A percentile compares a stretch with the other conserved stretches of the same genome.
Conservation (phyloP, 2,888 invertebrate species). For the Netelia inedita region DNA sequence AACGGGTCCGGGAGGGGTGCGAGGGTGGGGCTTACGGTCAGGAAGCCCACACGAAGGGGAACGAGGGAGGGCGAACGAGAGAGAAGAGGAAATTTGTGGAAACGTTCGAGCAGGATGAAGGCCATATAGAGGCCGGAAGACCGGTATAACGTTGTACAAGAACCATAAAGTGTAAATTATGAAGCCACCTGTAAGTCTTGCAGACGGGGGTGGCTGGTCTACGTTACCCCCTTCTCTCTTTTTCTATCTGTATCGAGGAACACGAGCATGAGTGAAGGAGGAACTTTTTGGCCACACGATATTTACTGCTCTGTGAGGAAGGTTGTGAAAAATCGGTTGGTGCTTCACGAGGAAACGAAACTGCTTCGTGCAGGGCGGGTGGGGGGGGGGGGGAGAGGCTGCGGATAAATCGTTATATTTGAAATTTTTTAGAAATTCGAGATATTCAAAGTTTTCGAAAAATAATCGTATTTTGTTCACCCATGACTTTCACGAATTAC, state of each 20-base stretch:
- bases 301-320: conserved; percentile 1
- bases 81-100: conserved; percentile 59
- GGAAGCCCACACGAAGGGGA: neutral
- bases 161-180: conserved; percentile 78
- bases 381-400: too few species aligned
- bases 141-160: conserved; percentile 65
- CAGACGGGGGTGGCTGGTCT: conserved; percentile 22
- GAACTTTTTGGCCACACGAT: conserved; percentile 1
- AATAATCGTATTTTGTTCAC: too few species aligned
- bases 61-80: conserved; percentile 14
- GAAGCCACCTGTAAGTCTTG: conserved; percentile 71
- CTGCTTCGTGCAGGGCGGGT: neutral
- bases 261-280: conserved; percentile 29
- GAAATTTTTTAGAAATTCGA: neutral
- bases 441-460: neutral
- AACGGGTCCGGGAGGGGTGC: neutral
- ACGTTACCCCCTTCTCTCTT: neutral
- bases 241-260: conserved; percentile 47
- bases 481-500: too few species aligned
- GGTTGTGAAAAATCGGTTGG: conserved; percentile 19
- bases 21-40: conserved; percentile 24
- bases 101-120: conserved; percentile 48
- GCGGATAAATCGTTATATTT: neutral
- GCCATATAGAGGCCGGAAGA: conserved; percentile 51
- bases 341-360: neutral